Evolutionary conservation across 2,888 invertebrate genomes (phyloP), one percentile per base, ranked within the genome.

Genomic region (Aporophyla lueneburgensis): DNA sequence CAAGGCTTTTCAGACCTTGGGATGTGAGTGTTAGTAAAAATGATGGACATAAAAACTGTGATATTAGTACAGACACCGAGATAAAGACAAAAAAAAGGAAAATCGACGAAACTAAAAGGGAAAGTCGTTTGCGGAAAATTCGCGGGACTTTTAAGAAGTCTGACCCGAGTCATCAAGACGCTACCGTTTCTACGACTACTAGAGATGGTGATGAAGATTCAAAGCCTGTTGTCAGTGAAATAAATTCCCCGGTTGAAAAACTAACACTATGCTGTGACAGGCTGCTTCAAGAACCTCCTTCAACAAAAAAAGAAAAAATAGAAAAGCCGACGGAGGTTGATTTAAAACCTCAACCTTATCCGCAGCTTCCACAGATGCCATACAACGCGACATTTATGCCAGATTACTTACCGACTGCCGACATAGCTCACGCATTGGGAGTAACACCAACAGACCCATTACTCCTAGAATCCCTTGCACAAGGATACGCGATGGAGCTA

Each of bases 1-100:
- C 97, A 62, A 96, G 97, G 88, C 93, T 97, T 33, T 97, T 97
- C 89, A 96, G 97, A 86, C 97, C 97, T 75, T 97, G 97, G 97
- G 97, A 97, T 91, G 94, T 94, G 81, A 96, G 95, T 94, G 95
- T 93, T 68, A 91, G 86, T 75, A 92, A 93, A 81, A 87, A 88
- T 33, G 80, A 87, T 83, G 89, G 89, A 80, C 87, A 86, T 67
- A 88, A 74, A 27, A 87, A 85, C 59, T 74, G 89, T 80, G 88
- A 90, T 67, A 78, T 70, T 71, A 78, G 54, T 66, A 78, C 81
- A 54, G 90, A 92, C 43, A 70, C 78, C 56, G 90, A 92, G 43
- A 78, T 81, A 0, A 92, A 90, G 77, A 76, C 73, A 0, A 94
- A 92, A 79, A 94, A 94, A 80, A 92, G 90, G 65, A 93, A 89